These are phyloP conservation scores for Cladopsammia gracilis DNA, from an alignment of 64 coral and sea anemone species.

Conservation along the genomic window DNA sequence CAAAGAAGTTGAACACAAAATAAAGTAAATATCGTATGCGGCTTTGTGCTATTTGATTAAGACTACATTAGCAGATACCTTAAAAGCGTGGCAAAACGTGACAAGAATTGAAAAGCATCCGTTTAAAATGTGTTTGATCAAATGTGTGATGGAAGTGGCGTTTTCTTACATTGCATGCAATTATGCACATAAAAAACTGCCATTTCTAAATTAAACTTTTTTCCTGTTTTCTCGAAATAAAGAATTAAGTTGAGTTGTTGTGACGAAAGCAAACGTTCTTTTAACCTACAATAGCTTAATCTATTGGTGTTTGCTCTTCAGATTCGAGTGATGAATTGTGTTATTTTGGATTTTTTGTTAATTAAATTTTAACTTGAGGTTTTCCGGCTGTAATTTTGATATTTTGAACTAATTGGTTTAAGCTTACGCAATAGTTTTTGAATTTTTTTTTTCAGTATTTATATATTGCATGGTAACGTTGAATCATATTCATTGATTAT, in stretches of 20 bases:
- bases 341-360: constrained; percentile 1
- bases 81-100: neutral
- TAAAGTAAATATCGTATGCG: neutral
- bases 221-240: too few species aligned
- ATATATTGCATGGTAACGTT: neutral
- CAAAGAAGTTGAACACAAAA: neutral
- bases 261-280: neutral
- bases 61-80: neutral
- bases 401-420: neutral
- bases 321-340: neutral
- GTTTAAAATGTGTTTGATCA: neutral
- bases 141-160: neutral
- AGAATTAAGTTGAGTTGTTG: neutral
- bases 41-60: neutral
- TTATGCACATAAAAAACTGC: neutral
- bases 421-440: too few species aligned
- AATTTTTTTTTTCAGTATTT: neutral
- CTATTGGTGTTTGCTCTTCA: constrained; percentile 7
- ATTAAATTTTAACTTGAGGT: constrained; percentile 5
- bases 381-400: neutral
- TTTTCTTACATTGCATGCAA: neutral
- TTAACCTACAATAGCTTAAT: neutral
- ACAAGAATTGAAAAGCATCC: neutral
- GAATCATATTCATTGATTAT: neutral
- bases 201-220: too few species aligned